Evolutionary conservation across 2,888 invertebrate genomes (phyloP), one percentile per base, ranked within the genome.

Genomic region (Clivina fossor): DNA sequence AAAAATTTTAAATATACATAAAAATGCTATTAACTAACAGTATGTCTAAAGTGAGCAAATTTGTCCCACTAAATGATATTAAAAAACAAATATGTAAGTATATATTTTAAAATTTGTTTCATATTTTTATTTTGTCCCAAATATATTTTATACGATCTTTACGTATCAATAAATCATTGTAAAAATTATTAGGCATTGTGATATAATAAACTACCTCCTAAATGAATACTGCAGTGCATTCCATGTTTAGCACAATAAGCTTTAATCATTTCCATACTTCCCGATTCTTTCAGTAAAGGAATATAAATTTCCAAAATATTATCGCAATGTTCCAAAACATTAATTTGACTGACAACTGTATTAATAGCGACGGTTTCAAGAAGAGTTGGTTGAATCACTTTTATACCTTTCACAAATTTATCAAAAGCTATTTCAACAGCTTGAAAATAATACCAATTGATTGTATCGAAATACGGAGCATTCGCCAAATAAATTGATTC

Each of bases 401-500:
- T 32, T 28, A 70, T 47, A 11, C 62, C 57, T 2, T 66, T 51
- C 9, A 69, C 66, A 22, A 74, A 61, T 28, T 63, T 63, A 1
- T 66, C 61, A 61, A 69, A 71, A 15, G 66, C 54, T 1, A 66
- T 57, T 57, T 71, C 68, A 53, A 70, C 70, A 4, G 71, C 67
- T 46, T 63, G 61, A 57, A 72, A 71, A 2, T 71, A 56, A 59
- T 65, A 73, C 68, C 72, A 74, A 46, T 70, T 70, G 1, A 68
- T 64, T 43, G 66, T 68, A 54, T 73, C 72, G 58, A 67, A 69
- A 19, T 71, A 62, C 3, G 69, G 62, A 1, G 73, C 71, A 56
- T 74, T 74, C 9, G 72, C 73, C 19, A 71, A 60, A 57, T 69
- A 71, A 56, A 73, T 71, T 3, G 69, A 63, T 48, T 72, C 68